Percentiles rank a stretch among this genome's conserved stretches.
These are phyloP conservation scores for Antrozous pallidus DNA, from an alignment of 2,797 vertebrate genomes.

Conservation along the genomic window DNA sequence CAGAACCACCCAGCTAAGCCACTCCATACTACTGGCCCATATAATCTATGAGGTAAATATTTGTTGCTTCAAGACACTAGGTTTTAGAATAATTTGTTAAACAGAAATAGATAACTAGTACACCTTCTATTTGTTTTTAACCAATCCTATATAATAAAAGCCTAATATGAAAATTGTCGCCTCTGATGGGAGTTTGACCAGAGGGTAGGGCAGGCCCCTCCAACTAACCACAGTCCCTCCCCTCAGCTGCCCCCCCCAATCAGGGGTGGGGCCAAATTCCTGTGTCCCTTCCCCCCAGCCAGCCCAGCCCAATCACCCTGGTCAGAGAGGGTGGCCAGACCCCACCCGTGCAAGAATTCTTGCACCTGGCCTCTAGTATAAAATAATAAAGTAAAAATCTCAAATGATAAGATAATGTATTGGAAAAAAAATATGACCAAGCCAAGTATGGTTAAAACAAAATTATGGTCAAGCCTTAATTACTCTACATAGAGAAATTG, in stretches of 20 bases:
- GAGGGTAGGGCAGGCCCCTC: no score
- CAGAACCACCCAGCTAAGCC: not conserved
- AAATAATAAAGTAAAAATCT: conserved; percentile 23
- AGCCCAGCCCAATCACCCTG: no score
- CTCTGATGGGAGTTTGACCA: no score
- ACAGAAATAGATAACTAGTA: not conserved
- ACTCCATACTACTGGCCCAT: not conserved
- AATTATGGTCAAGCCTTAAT: not conserved
- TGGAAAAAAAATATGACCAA: not conserved
- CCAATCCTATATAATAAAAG: not conserved
- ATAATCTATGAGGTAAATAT: not conserved
- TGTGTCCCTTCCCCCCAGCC: accelerated
- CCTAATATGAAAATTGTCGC: no score
- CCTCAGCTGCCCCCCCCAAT: no score
- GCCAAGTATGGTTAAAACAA: not conserved
- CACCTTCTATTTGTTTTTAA: conserved; percentile 1
- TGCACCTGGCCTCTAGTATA: not conserved
- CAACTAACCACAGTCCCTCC: no score
- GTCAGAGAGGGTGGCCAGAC: no score
- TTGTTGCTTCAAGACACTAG: not conserved
- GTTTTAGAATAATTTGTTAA: not conserved
- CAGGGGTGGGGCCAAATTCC: no score
- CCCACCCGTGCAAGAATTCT: no score
- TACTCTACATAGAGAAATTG: not conserved
- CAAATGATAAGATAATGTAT: not conserved